Conservation (phyloP, 2,888 invertebrate species). For the Sarcophaga subvicina region DNA sequence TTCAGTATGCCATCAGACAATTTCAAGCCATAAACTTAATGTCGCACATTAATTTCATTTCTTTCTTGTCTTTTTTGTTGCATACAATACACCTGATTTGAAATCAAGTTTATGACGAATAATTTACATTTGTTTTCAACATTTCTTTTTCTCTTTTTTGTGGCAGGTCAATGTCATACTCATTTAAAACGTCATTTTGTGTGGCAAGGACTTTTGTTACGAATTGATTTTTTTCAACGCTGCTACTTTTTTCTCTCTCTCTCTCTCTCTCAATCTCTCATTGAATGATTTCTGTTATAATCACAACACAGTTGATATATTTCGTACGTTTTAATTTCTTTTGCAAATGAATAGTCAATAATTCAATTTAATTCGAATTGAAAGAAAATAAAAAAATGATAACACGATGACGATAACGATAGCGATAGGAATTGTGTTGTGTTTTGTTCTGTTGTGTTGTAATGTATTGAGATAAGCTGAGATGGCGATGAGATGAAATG, state of each 20-base stretch:
- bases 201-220: constrained; percentile 34
- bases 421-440: neutral
- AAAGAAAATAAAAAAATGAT: neutral
- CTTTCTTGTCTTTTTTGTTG: neutral
- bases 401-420: neutral
- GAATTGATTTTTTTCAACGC: constrained; percentile 24
- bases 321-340: neutral
- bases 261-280: neutral
- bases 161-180: constrained; percentile 56
- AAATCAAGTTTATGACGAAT: constrained; percentile 39
- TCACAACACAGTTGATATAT: neutral
- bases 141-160: constrained; percentile 1
- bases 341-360: neutral
- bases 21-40: no score
- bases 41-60: no score
- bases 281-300: neutral
- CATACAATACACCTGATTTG: neutral
- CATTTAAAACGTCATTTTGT: constrained; percentile 40
- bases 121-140: constrained; percentile 3
- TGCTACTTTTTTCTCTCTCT: neutral
- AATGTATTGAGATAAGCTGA: neutral
- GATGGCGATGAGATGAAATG: neutral
- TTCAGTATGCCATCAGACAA: no score
- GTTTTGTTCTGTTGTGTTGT: no score
- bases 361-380: neutral